phyloP scores from a whole-genome alignment of 2,888 invertebrate species.

The Aphodius sticticus region DNA sequence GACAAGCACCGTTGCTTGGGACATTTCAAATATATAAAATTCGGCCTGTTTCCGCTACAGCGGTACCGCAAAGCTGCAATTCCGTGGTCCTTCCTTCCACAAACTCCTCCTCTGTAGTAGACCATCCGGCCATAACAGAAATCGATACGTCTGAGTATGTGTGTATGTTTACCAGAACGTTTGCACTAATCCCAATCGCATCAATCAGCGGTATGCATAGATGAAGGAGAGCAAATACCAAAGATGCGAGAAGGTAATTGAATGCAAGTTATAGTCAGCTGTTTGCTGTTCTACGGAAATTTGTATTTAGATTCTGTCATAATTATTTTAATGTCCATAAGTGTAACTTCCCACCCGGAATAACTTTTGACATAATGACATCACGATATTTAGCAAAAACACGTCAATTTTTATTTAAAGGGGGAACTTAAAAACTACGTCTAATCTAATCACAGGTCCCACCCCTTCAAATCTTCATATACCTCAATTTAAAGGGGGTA shows the following conservation, averaged over 20 bases:
- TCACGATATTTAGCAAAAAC: no score
- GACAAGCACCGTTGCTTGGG: background rate
- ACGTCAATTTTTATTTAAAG: no score
- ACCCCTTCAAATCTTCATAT: no score
- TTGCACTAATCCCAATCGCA: background rate
- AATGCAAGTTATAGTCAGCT: background rate
- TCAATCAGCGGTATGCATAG: background rate
- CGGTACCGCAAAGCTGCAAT: conserved; percentile 4
- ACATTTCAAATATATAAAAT: conserved; percentile 4
- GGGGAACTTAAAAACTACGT: no score
- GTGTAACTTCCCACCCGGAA: no score
- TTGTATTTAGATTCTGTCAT: no score
- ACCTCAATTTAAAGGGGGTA: no score
- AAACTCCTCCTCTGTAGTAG: background rate
- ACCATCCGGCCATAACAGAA: background rate
- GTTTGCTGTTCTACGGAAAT: no score
- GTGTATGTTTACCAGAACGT: background rate
- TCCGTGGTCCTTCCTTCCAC: background rate
- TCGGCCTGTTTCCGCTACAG: background rate
- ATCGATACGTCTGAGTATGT: background rate
- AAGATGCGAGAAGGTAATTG: background rate
- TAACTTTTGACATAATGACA: no score
- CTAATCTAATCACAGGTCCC: no score
- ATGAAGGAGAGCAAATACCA: background rate
- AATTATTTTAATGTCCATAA: no score